Evolutionary conservation across 2,113 vertebrate genomes (phyloP), one percentile per base, ranked within the genome.

Genomic region (Reinhardtius hippoglossoides): DNA sequence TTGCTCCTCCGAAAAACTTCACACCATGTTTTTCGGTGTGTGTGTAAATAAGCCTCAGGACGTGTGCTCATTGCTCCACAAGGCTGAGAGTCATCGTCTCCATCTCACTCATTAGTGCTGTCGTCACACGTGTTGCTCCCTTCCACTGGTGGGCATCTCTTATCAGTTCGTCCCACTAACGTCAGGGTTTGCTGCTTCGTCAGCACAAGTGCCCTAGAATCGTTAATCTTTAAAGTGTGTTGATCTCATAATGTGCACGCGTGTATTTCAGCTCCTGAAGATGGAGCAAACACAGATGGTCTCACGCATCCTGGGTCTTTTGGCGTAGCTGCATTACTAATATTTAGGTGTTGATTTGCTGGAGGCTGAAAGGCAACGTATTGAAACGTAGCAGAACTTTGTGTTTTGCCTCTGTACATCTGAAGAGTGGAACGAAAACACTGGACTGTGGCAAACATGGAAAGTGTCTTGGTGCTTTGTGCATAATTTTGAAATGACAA

Each of bases 1-100:
- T 86, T 83, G 71, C 85, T 74, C 71, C 65, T 66, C 7, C 64
- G 59, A 77, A 81, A 81, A 86, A 78, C 64, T 74, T 78, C 76
- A 78, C 84, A 71, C 80, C 76, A 31, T 76, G 65, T 71, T 84
- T 31, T 84, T 80, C 20, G 56, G 15, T 66, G 20, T n/a, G 21
- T n/a, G 71, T 59, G 80, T 79, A 80, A 69, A 73, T 79, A 62
- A 64, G 65, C 76, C 42, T 24, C 0, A 3, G 72, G 74, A 78
- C 68, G 48, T 20, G 4, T 18, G 62, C 35, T 24, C 0, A 2
- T 9, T 20, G 24, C 66, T 66, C 20, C 68, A 48, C 24, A 2
- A 64, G 54, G 42, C 42, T 64, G 50, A 63, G 54, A 66, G 4
- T 69, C 63, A 48, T 70, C 55, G 60, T 78, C 63, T 37, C 42